Base-by-base conservation (phyloP, 2,113 vertebrate genomes). In the Silurus asotus region DNA sequence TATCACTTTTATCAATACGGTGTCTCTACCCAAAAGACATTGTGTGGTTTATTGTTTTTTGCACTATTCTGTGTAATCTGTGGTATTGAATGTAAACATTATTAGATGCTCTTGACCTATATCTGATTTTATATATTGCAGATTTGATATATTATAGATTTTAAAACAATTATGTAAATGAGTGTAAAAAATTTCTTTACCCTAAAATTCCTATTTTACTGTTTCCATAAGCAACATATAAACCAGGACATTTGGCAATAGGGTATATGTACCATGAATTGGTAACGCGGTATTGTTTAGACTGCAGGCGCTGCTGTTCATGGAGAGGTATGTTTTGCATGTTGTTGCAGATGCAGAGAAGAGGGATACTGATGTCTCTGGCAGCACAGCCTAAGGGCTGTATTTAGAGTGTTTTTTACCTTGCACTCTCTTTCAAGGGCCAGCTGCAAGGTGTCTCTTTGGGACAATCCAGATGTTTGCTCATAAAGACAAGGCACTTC, bases 381-480 rank as follows among this genome's bases (percentile, higher is more conserved):
- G 85, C 76, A n/a, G 69, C 55, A 19, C 49, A 53, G 70, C 25
- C 83, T 64, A 72, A 92, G 81, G 83, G 89, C 20, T 77, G 85
- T 79, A 13, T 77, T 90, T 79, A 88, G 83, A 90, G 45, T 48
- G 84, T 88, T 17, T 20, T 37, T 92, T 37, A 61, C 70, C 88
- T 92, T 88, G 77, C 53, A 80, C 87, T 74, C 23, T 91, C 90
- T 94, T 92, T 90, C 90, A 93, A 88, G 90, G 90, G 89, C 90
- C 92, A 93, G 93, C 93, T 95, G 94, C 48, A 70, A 91, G 88
- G 77, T 87, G 77, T 49, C 87, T 86, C 91, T 83, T 89, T 91
- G 25, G 91, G 90, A 90, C 61, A 89, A 86, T 90, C 93, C 93
- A 95, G 94, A 94, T 94, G 93, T 93, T 92, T 86, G 86, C 90